Base-by-base conservation (phyloP, 1,140 invertebrate species). In the Cydia pomonella region DNA sequence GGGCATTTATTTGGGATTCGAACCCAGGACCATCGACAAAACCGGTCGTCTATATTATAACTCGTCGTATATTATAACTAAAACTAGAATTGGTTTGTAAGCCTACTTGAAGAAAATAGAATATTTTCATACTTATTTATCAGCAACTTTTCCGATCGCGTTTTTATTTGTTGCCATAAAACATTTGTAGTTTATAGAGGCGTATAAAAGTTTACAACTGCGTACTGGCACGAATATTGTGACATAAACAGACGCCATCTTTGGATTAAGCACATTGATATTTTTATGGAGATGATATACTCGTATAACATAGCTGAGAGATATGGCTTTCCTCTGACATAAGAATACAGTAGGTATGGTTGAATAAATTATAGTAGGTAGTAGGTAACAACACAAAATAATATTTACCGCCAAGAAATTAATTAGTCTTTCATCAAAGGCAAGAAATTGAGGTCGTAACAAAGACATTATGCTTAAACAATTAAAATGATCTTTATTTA, bases 171-270 rank as follows among this genome's bases (percentile, higher is more conserved):
- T 33, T 33, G 27, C 29, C 64, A 33, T 69, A 69, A 69, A 69
- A 69, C 41, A 41, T 69, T 69, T 33, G 29, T 69, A 69, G 64
- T 69, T 69, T 69, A 69, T 69, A 69, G 33, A 69, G n/a, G 41
- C 3, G 64, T 33, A 38, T 69, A 69, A 69, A 69, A 69, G 27
- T 69, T 69, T 69, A 69, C 64, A 69, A 38, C 64, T 69, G 64
- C 12, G 63, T 27, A 38, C 33, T 9, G 33, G 33, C 9, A 18
- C 27, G 64, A 69, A 69, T 66, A 66, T 69, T 69, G 29, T 38
- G 27, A 18, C 33, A 69, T 69, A 69, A 69, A 69, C 64, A 69
- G 29, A 33, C 64, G 27, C n/a, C 12, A 69, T 69, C 63, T 69
- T 41, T 23, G 29, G 29, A 69, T 66, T 66, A 29, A 29, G 27